Base-by-base conservation (phyloP, 2,888 invertebrate genomes). In the Spatulosminthurus flaviceps region DNA sequence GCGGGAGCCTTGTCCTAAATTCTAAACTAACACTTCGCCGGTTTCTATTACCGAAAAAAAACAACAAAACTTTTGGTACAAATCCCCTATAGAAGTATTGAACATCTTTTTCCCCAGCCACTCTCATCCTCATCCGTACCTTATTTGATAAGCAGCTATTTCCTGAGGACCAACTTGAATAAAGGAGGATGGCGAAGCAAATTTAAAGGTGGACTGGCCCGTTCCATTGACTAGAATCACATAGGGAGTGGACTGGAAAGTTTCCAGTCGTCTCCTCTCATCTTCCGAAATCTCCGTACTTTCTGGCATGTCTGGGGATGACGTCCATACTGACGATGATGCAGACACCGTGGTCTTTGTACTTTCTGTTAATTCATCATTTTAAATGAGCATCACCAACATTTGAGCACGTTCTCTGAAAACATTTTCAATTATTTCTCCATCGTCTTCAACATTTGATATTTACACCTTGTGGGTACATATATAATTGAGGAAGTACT, bases 91-190 rank as follows among this genome's bases (percentile, higher is more conserved):
- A n/a, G n/a, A n/a, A n/a, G n/a, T n/a, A n/a, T n/a, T n/a, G n/a
- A n/a, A n/a, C n/a, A 34, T 4, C 34, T 34, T 34, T 34, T 34
- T 34, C 34, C 34, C 5, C 34, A 7, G 9, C 5, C 34, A 34
- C 34, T 9, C 34, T 7, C n/a, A n/a, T n/a, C n/a, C n/a, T 7
- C 5, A 34, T 7, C 78, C 88, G 88, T 88, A 95, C 95, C 95
- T 92, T 85, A 95, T 90, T 88, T 95, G 95, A 90, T 95, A 96
- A 80, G 94, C 92, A 87, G 94, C 94, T 87, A 95, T 95, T 82
- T 94, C 93, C 87, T 93, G 93, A n/a, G 95, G 95, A 87, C 95
- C 95, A 73, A 96, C 90, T 87, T 95, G 95, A 86, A 96, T 95
- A 87, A 93, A 95, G 1, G 95, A 95, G 86, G 95, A 95, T 84